Evolutionary conservation across 2,888 invertebrate species (phyloP).

Genomic region (Nebria brevicollis): DNA sequence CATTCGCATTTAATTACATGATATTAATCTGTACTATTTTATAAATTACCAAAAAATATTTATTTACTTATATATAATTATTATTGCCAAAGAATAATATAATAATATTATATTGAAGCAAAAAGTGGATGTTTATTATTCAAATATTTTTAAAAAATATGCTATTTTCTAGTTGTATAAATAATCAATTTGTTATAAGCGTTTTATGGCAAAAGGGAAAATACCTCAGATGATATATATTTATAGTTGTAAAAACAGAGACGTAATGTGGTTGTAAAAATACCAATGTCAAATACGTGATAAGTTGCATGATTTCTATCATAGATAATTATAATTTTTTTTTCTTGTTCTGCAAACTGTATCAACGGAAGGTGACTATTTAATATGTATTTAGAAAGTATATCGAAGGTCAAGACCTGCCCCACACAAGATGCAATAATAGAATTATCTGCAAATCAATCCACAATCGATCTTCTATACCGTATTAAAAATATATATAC

Average conservation of each 20-base stretch:
- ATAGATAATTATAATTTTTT: slow-evolving; percentile 31
- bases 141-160: too few relatives aligned
- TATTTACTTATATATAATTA: too few relatives aligned
- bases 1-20: too few relatives aligned
- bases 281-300: slow-evolving; percentile 40
- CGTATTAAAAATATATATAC: too few relatives aligned
- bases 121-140: too few relatives aligned
- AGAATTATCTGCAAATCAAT: slow-evolving; percentile 7
- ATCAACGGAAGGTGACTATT: slow-evolving; percentile 43
- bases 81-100: too few relatives aligned
- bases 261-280: slow-evolving; percentile 9
- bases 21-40: too few relatives aligned
- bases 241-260: neutral
- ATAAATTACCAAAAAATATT: too few relatives aligned
- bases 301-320: slow-evolving; percentile 29
- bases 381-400: slow-evolving; percentile 42
- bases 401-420: slow-evolving; percentile 35
- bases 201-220: neutral
- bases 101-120: too few relatives aligned
- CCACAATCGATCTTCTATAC: too few relatives aligned
- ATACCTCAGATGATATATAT: neutral
- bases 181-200: neutral
- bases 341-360: slow-evolving; percentile 29
- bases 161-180: too few relatives aligned
- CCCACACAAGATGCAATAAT: slow-evolving; percentile 34